phyloP scores from a whole-genome alignment of 2,888 invertebrate genomes.

The Agrotis clavis region DNA sequence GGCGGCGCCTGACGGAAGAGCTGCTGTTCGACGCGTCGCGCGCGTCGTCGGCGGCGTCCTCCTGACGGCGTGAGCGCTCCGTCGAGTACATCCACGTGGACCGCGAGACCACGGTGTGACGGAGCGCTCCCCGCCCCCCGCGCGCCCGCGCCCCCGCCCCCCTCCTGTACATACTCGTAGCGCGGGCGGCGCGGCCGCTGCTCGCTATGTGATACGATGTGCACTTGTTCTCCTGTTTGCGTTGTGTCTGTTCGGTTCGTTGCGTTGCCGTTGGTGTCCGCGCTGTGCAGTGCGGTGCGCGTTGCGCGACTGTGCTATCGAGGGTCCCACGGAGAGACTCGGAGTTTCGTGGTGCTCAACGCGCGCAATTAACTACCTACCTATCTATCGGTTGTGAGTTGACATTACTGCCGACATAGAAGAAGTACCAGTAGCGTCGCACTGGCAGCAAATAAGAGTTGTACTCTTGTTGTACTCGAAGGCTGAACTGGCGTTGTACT shows the following conservation, averaged over 20 bases:
- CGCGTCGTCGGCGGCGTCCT: slow-evolving; percentile 91
- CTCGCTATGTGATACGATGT: slow-evolving; percentile 60
- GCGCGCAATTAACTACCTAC: not conserved
- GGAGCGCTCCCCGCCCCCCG: slow-evolving; percentile 73
- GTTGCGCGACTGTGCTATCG: slow-evolving; percentile 17
- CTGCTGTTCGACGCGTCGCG: slow-evolving; percentile 92
- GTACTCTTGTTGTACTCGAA: too few species aligned
- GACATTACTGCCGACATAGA: slow-evolving; percentile 13
- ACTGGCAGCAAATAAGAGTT: not conserved
- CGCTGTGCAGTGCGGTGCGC: slow-evolving; percentile 22
- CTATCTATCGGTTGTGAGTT: slow-evolving; percentile 48
- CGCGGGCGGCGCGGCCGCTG: slow-evolving; percentile 51
- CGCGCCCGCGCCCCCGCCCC: slow-evolving; percentile 47
- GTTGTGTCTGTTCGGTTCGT: slow-evolving; percentile 55
- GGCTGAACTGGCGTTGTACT: not conserved
- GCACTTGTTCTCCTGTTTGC: slow-evolving; percentile 61
- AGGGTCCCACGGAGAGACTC: slow-evolving; percentile 12
- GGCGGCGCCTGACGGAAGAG: slow-evolving; percentile 93
- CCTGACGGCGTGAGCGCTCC: slow-evolving; percentile 97
- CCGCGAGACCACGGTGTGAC: slow-evolving; percentile 97
- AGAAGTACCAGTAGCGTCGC: not conserved
- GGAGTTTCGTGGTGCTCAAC: not conserved
- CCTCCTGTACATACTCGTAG: slow-evolving; percentile 33
- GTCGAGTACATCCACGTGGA: slow-evolving; percentile 98
- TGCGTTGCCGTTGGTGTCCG: slow-evolving; percentile 38